phyloP scores from a whole-genome alignment of 2,888 invertebrate species.

The Macroteleia sp. region DNA sequence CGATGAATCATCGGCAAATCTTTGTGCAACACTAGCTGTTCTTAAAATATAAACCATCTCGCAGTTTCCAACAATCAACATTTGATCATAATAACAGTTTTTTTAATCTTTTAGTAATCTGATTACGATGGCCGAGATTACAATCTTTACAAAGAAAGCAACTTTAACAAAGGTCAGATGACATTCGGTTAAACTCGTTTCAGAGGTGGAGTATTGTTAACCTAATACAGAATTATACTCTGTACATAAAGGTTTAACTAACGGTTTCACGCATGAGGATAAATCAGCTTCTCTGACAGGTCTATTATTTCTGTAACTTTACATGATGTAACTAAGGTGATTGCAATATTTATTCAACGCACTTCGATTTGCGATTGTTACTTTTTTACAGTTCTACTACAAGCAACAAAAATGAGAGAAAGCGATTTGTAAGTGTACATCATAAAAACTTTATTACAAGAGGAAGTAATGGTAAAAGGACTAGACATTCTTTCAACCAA shows the following conservation, averaged over 20 bases:
- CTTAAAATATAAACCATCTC: neutral
- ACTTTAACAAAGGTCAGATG: slow-evolving; percentile 24
- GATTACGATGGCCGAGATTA: slow-evolving; percentile 17
- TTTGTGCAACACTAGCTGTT: neutral
- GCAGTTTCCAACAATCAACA: slow-evolving; percentile 1
- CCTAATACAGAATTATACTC: slow-evolving; percentile 46
- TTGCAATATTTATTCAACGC: slow-evolving; percentile 47
- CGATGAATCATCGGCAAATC: slow-evolving; percentile 31
- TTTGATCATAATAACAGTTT: slow-evolving; percentile 25
- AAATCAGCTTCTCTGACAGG: slow-evolving; percentile 50
- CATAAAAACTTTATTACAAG: too few relatives aligned
- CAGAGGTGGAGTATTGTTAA: slow-evolving; percentile 41
- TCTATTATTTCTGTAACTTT: slow-evolving; percentile 45
- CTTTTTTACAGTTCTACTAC: too few relatives aligned
- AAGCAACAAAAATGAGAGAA: too few relatives aligned
- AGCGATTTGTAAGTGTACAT: too few relatives aligned
- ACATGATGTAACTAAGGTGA: slow-evolving; percentile 26
- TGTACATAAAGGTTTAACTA: slow-evolving; percentile 23
- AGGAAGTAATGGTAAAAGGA: too few relatives aligned
- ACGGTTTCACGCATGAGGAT: slow-evolving; percentile 45
- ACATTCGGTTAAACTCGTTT: slow-evolving; percentile 35
- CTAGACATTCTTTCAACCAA: too few relatives aligned
- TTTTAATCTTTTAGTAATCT: slow-evolving; percentile 29
- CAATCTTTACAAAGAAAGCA: slow-evolving; percentile 28
- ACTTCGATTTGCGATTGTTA: slow-evolving; percentile 34